Conservation (phyloP, 2,113 vertebrate species). For the Sylvicapra grimmia region DNA sequence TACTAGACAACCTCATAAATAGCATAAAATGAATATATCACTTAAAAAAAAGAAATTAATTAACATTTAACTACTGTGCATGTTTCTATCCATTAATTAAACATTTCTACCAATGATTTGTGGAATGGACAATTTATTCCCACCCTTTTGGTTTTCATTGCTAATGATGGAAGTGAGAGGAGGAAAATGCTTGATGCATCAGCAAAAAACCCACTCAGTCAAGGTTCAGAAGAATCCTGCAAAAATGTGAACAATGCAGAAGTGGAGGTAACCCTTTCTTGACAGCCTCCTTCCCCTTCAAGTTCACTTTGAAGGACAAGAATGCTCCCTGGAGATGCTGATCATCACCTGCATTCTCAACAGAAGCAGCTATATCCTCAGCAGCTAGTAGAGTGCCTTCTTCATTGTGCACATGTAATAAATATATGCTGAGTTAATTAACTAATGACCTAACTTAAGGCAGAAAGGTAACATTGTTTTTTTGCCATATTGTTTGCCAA, state of each 20-base stretch:
- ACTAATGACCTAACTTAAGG: background rate
- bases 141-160: constrained; percentile 23
- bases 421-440: background rate
- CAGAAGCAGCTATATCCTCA: background rate
- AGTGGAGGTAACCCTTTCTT: background rate
- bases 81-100: constrained; percentile 68
- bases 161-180: constrained; percentile 6
- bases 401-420: background rate
- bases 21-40: constrained; percentile 63
- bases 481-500: too few relatives aligned
- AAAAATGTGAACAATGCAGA: background rate
- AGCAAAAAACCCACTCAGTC: background rate
- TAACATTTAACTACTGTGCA: constrained; percentile 64
- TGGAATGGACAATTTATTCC: constrained; percentile 53
- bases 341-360: background rate
- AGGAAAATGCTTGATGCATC: constrained; percentile 18
- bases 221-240: background rate
- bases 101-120: constrained; percentile 42
- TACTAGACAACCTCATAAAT: constrained; percentile 61
- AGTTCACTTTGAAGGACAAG: background rate
- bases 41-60: constrained; percentile 63
- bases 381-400: background rate
- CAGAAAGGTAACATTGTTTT: too few relatives aligned
- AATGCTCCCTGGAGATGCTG: background rate
- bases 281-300: background rate